Evolutionary conservation across 2,113 vertebrate genomes (phyloP).

Genomic region (Podilymbus podiceps): DNA sequence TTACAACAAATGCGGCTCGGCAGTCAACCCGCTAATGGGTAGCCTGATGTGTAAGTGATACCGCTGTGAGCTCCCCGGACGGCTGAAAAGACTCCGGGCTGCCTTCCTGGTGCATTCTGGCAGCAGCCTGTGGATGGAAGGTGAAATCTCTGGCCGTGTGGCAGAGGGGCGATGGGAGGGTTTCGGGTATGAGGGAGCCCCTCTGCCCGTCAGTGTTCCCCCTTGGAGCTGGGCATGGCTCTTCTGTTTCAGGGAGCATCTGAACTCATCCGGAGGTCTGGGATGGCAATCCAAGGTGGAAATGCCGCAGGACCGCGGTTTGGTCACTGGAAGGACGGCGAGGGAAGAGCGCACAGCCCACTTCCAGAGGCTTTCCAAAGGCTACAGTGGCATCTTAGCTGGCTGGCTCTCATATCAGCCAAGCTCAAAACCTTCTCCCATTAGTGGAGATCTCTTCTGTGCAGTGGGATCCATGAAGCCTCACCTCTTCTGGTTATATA

Average conservation of each 20-base stretch:
- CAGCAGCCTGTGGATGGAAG: not conserved
- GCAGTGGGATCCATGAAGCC: not conserved
- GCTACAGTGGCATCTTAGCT: not conserved
- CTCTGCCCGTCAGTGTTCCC: not conserved
- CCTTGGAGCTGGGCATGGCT: not conserved
- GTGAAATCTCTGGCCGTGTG: not conserved
- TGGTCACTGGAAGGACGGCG: not conserved
- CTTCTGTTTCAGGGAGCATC: not conserved
- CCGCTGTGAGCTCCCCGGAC: not conserved
- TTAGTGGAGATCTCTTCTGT: not conserved
- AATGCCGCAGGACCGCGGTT: not conserved
- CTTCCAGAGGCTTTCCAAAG: not conserved
- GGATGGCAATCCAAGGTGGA: not conserved
- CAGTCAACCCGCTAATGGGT: not conserved
- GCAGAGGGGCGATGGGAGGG: not conserved
- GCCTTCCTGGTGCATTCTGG: not conserved
- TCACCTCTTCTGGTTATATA: not conserved
- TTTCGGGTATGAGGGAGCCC: not conserved
- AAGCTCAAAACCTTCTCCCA: not conserved
- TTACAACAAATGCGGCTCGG: not conserved
- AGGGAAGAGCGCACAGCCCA: not conserved
- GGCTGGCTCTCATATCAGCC: not conserved
- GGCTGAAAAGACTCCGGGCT: not conserved
- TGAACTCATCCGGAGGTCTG: not conserved
- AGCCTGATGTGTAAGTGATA: not conserved